Base-by-base conservation (phyloP, 64 coral and sea anemone species). In the Pocillopora verrucosa region DNA sequence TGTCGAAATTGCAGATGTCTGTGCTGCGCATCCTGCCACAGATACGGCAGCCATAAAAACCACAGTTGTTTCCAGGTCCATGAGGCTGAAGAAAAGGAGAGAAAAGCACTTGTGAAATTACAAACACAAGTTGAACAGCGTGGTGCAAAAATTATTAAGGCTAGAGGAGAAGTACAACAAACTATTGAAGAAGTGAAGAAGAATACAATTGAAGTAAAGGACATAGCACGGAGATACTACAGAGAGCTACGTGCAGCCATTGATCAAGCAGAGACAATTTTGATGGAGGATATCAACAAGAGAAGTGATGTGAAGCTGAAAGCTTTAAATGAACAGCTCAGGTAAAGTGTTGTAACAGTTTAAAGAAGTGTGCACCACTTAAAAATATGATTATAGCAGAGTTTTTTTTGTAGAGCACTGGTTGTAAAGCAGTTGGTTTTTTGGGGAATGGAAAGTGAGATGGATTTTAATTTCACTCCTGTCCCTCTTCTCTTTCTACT, bases 41-140 rank as follows among this genome's bases (percentile, higher is more conserved):
- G 78, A 0, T 92, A 79, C 60, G 96, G 96, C 61, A 73, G 35
- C 26, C 96, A 98, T 75, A 92, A 90, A 83, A 91, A 88, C 20
- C 96, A 98, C 84, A 98, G 91, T 80, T 91, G 61, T 20, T 92
- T 98, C 63, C 87, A 98, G 59, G 92, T 98, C 76, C 93, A 98
- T 65, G 93, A 98, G 17, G 96, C 96, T 20, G 96, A 98, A 62
- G 96, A 98, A 65, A 60, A 69, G 13, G 96, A 98, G 34, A 83
- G 93, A 37, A 87, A 87, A 69, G 60, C 82, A 25, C 74, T 98
- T 16, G 84, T 72, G 6, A 89, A 26, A 38, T 77, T 98, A 24
- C 96, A 95, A 73, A 84, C 77, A 15, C 73, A 88, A 70, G 96
- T 98, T 10, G 96, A 98, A 25, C 80, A 93, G 56, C 93, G 95